Percentiles rank a stretch among this genome's conserved stretches.
Conservation (phyloP, 1,140 invertebrate genomes). For the Teleogryllus occipitalis region DNA sequence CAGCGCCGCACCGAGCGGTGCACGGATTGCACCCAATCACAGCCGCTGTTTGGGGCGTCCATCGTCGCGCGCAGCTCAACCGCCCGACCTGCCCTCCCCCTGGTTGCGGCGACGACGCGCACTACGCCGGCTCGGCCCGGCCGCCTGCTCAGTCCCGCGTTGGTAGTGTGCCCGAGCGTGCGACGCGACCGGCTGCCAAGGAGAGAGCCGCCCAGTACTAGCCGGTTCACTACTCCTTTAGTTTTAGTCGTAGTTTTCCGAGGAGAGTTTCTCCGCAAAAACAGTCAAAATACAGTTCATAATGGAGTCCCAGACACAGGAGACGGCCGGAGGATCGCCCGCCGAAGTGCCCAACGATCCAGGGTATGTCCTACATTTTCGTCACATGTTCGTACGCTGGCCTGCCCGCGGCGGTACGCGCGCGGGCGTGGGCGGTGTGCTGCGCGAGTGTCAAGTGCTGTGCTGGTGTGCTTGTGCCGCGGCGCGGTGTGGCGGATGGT, state of each 20-base stretch:
- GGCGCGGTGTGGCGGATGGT: no score
- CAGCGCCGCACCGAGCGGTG: constrained; percentile 25
- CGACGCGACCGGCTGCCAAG: constrained; percentile 34
- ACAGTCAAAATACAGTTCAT: constrained; percentile 27
- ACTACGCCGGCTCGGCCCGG: constrained; percentile 30
- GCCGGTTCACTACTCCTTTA: constrained; percentile 47
- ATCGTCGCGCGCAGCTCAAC: constrained; percentile 23
- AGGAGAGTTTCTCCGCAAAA: constrained; percentile 29
- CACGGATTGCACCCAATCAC: constrained; percentile 40
- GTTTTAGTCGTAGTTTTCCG: constrained; percentile 50
- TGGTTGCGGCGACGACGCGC: constrained; percentile 11
- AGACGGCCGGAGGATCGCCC: constrained; percentile 63
- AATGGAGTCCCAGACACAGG: constrained; percentile 65
- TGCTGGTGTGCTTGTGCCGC: no score
- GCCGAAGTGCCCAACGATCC: constrained; percentile 83
- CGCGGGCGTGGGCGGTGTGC: no score
- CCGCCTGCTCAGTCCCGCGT: constrained; percentile 54
- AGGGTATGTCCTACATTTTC: constrained; percentile 53
- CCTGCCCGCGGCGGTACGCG: no score
- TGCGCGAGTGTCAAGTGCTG: no score
- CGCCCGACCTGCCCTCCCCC: constrained; percentile 10
- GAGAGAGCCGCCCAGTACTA: constrained; percentile 52
- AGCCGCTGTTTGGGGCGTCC: constrained; percentile 33
- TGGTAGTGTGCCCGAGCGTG: constrained; percentile 57
- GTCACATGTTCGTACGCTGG: no score